Base-by-base conservation (phyloP, 2,113 vertebrate species). In the Seriola dumerili region DNA sequence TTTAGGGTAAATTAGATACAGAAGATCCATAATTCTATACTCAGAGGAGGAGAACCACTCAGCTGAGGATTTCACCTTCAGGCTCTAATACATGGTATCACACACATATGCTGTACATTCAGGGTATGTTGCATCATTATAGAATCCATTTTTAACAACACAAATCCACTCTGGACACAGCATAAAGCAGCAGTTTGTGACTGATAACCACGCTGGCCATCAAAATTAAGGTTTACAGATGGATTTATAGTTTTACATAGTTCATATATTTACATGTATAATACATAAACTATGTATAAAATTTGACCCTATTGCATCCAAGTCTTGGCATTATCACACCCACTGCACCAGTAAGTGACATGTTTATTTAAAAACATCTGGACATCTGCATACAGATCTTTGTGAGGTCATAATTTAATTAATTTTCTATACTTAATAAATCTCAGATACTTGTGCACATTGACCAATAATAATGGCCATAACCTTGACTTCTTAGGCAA, bases 1-100 rank as follows among this genome's bases (percentile, higher is more conserved):
- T 72, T 46, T 11, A 14, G 29, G 62, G 72, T 66, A 85, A 79
- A 83, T 80, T 79, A 74, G 80, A 73, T 52, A 72, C 68, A 76
- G 64, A 32, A 63, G 44, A 71, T 80, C 63, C 25, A 62, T 86
- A 54, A 75, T 48, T 65, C 10, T 44, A 10, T 54, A 23, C 17
- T 58, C 42, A 36, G 25, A 61, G 81, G 14, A 59, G 23, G 42
- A 65, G n/a, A 80, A 54, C 2, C 14, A n/a, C 34, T 77, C 55
- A 46, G 42, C 71, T 46, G 48, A 64, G 48, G 38, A 62, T 58
- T 77, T 76, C 38, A 78, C 83, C 63, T 59, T 72, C 67, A 76
- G 7, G 32, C 19, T 61, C 16, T 29, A 29, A 19, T 14, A 29
- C 58, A 3, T 54, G 40, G 6, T 77, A 13, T 17, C 16, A 52